Evolutionary conservation across 2,888 invertebrate genomes (phyloP).

Genomic region (Oeneis ivallda): DNA sequence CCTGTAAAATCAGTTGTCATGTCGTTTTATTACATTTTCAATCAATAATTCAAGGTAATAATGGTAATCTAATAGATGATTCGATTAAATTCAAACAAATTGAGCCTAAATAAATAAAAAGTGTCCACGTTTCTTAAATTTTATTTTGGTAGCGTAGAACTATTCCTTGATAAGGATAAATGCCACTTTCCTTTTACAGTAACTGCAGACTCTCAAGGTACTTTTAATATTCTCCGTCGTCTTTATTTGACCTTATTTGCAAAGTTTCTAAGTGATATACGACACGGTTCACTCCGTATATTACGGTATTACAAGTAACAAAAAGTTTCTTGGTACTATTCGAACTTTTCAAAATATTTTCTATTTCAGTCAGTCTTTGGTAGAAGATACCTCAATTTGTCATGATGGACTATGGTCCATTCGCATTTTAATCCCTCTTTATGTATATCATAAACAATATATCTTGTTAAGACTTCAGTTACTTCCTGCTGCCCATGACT

Average conservation of each 20-base stretch:
- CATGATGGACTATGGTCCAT: neutral
- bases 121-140: neutral
- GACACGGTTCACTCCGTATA: slow-evolving; percentile 14
- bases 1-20: too few relatives aligned
- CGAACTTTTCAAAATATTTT: neutral
- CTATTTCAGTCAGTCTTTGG: neutral
- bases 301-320: slow-evolving; percentile 11
- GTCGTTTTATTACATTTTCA: too few relatives aligned
- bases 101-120: neutral
- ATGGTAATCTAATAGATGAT: too few relatives aligned
- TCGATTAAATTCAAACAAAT: neutral
- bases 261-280: slow-evolving; percentile 31
- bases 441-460: too few relatives aligned
- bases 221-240: slow-evolving; percentile 28
- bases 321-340: neutral
- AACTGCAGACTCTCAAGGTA: slow-evolving; percentile 61
- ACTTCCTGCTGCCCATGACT: too few relatives aligned
- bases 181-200: slow-evolving; percentile 63
- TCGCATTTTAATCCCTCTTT: neutral
- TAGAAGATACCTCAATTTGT: neutral
- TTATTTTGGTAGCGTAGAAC: slow-evolving; percentile 3
- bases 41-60: too few relatives aligned
- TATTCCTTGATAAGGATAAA: slow-evolving; percentile 61
- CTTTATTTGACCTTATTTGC: slow-evolving; percentile 35
- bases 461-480: too few relatives aligned